These are phyloP conservation scores for Danionella cerebrum DNA, from an alignment of 2,113 vertebrate species.

Conservation along the genomic window DNA sequence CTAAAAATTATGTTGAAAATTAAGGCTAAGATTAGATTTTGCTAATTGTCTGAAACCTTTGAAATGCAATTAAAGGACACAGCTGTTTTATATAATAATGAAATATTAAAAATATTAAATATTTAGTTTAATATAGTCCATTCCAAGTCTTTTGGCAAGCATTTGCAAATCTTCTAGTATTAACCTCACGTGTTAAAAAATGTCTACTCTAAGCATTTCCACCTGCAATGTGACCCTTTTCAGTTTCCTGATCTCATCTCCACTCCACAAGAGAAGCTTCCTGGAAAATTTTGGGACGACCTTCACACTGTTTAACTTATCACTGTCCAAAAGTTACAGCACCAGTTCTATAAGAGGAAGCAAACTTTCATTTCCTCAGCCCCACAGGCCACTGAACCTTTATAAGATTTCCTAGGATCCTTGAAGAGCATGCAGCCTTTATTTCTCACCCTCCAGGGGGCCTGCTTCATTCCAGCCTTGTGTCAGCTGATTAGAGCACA, in stretches of 20 bases:
- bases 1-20: too few relatives aligned
- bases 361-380: constrained; percentile 28
- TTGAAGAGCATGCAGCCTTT: constrained; percentile 18
- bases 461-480: background rate
- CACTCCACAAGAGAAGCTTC: background rate
- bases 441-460: constrained; percentile 39
- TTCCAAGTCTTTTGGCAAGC: too few relatives aligned
- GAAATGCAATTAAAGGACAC: too few relatives aligned
- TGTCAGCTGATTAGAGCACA: constrained; percentile 49
- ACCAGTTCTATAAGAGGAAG: constrained; percentile 2
- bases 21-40: too few relatives aligned
- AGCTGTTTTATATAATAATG: too few relatives aligned
- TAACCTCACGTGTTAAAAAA: too few relatives aligned
- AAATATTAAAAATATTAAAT: too few relatives aligned
- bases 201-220: too few relatives aligned
- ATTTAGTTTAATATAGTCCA: too few relatives aligned
- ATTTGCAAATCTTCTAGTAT: too few relatives aligned
- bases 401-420: constrained; percentile 20
- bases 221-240: background rate
- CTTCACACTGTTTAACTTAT: constrained; percentile 11
- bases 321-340: constrained; percentile 14
- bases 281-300: background rate
- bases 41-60: too few relatives aligned
- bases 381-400: constrained; percentile 31
- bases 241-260: background rate